These are phyloP conservation scores for Trididemnum nubilum DNA, from an alignment of 23 tunicate species.

Conservation along the genomic window DNA sequence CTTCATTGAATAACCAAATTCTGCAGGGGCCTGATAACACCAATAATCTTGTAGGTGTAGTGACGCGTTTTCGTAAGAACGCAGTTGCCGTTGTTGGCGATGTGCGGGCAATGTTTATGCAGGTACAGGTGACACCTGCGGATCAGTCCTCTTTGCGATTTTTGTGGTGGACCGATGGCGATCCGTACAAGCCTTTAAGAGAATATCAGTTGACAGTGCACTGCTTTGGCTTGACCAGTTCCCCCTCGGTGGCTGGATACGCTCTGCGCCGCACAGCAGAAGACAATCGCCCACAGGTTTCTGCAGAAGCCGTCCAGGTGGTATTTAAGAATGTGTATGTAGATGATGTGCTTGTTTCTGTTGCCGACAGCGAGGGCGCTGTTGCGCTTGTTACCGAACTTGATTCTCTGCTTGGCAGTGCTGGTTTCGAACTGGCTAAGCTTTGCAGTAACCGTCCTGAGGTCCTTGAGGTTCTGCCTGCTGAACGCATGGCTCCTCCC, in stretches of 20 bases:
- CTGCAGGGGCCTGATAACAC: constrained; percentile 24
- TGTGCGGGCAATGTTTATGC: constrained; percentile 21
- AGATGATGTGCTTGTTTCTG: neutral
- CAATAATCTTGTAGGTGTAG: constrained; percentile 8
- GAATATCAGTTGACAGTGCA: constrained; percentile 26
- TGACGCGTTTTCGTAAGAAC: constrained; percentile 15
- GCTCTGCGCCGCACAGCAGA: constrained; percentile 15
- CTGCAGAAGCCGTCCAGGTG: neutral
- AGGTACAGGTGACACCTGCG: neutral
- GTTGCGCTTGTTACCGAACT: neutral
- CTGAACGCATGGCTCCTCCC: neutral
- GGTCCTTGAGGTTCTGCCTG: constrained; percentile 1
- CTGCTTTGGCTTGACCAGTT: constrained; percentile 19
- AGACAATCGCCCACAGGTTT: neutral
- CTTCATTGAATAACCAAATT: constrained; percentile 8
- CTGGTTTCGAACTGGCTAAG: constrained; percentile 20
- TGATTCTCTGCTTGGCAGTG: neutral
- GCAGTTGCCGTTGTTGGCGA: constrained; percentile 22
- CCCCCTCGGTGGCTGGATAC: neutral
- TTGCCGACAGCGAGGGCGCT: neutral
- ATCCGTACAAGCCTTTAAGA: neutral
- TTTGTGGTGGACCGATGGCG: constrained; percentile 34
- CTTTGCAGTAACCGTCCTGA: neutral
- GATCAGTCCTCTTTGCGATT: constrained; percentile 4
- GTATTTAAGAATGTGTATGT: constrained; percentile 13